Conservation (phyloP, 2,888 invertebrate species). For the Drosophila algonquin region DNA sequence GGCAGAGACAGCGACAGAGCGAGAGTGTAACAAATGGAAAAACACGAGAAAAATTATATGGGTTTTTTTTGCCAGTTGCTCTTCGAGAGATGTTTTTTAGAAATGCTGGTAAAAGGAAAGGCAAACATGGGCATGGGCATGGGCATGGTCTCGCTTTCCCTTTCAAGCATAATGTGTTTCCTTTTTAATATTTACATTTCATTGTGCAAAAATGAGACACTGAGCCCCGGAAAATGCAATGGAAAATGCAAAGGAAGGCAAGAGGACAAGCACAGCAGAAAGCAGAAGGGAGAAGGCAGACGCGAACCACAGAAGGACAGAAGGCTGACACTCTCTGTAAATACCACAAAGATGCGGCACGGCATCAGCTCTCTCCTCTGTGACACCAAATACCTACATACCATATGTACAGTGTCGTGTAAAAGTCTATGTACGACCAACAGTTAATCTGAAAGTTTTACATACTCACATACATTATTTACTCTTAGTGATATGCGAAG, state of each 20-base stretch:
- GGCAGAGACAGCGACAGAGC: not conserved
- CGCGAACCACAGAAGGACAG: slow-evolving; percentile 10
- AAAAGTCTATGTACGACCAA: not conserved
- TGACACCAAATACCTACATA: slow-evolving; percentile 2
- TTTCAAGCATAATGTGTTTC: slow-evolving; percentile 53
- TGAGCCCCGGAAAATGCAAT: slow-evolving; percentile 46
- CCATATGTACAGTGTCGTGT: slow-evolving; percentile 1
- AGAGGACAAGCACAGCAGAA: not conserved
- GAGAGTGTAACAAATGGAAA: not conserved
- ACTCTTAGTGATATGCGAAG: not conserved
- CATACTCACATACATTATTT: too few relatives aligned
- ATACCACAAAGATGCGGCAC: slow-evolving; percentile 54
- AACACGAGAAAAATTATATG: slow-evolving; percentile 36
- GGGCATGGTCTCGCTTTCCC: slow-evolving; percentile 28
- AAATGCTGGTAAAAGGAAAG: slow-evolving; percentile 20
- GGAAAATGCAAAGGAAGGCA: slow-evolving; percentile 40
- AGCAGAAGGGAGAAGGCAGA: not conserved
- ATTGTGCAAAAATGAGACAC: slow-evolving; percentile 55
- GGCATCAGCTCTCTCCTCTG: not conserved
- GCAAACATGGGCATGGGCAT: slow-evolving; percentile 25
- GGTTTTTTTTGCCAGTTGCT: slow-evolving; percentile 10
- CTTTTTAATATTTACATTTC: slow-evolving; percentile 65
- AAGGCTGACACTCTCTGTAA: slow-evolving; percentile 47
- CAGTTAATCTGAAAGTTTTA: too few relatives aligned
- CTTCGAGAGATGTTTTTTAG: slow-evolving; percentile 21